Base-by-base conservation (phyloP, 2,113 vertebrate genomes). In the Bujurquina vittata region DNA sequence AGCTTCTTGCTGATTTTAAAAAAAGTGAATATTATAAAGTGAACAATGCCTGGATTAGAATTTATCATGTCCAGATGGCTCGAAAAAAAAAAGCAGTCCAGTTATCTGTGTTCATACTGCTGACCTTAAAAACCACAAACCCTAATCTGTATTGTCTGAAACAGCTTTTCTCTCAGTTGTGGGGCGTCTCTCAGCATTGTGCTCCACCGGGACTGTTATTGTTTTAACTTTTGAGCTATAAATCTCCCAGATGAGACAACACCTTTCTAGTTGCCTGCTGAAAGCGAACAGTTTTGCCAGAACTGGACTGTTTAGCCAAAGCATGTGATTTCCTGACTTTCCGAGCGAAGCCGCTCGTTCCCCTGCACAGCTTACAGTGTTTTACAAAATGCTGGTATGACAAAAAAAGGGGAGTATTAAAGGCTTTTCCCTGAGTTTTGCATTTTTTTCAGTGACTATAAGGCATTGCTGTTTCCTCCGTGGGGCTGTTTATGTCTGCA, bases 301-400 rank as follows among this genome's bases (percentile, higher is more conserved):
- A 86, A 52, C 77, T 75, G 80, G 37, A 62, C 83, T 77, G 83
- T 90, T 91, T 65, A 83, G 78, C 88, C 79, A 85, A 85, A 89
- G 60, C 89, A 92, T 89, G 89, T 90, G 91, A 94, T 92, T 94
- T 94, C 93, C 91, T 94, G 90, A 90, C 88, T 91, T 86, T 78
- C 35, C 65, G 8, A 10, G 52, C 46, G 74, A 76, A 88, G 69
- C 82, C 1, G 61, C 84, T 78, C 40, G 3, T 63, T 89, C 77
- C 56, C 73, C 75, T 35, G 5, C 52, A 6, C 60, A 17, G 40
- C 20, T 12, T 58, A 23, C 49, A 15, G 54, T 23, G 75, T 90
- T 90, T 83, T 85, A 80, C 73, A 60, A 85, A 93, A 89, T 2
- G 84, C 82, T 89, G 59, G 15, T 85, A 6, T 37, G 35, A 37